A percentile compares a stretch with the other conserved stretches of the same genome.
Conservation (phyloP, 2,113 vertebrate genomes). For the Chinchilla lanigera region DNA sequence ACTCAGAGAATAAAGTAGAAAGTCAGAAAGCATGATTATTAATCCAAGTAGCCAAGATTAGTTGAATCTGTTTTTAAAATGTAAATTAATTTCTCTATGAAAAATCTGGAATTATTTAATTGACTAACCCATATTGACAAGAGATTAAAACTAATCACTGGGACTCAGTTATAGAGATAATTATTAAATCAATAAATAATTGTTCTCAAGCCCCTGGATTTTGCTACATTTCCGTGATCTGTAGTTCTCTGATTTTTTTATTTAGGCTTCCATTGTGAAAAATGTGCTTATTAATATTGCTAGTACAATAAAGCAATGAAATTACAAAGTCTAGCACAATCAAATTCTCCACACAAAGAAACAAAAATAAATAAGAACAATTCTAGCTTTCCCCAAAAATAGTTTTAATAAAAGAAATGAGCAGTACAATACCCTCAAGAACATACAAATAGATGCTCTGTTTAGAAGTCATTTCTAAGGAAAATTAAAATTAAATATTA, state of each 20-base stretch:
- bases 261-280: not conserved
- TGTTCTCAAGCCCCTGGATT: not conserved
- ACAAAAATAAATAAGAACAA: constrained; percentile 19
- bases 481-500: constrained; percentile 81
- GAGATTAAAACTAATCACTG: constrained; percentile 2
- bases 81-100: not conserved
- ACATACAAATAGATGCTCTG: constrained; percentile 61
- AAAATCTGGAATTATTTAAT: constrained; percentile 42
- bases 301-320: constrained; percentile 27
- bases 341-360: constrained; percentile 18
- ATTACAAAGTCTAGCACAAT: constrained; percentile 45
- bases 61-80: not conserved
- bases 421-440: not conserved
- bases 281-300: not conserved
- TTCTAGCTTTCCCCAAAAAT: not conserved
- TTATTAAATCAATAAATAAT: constrained; percentile 14
- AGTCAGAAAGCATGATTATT: not conserved
- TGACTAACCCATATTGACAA: not conserved
- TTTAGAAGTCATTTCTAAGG: constrained; percentile 76
- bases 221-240: not conserved
- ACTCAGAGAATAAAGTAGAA: not conserved
- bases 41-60: not conserved
- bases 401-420: constrained; percentile 44
- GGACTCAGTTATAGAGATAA: constrained; percentile 40
- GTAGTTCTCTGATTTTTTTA: not conserved